phyloP scores from a whole-genome alignment of 2,888 invertebrate genomes.

The Hyles lineata region DNA sequence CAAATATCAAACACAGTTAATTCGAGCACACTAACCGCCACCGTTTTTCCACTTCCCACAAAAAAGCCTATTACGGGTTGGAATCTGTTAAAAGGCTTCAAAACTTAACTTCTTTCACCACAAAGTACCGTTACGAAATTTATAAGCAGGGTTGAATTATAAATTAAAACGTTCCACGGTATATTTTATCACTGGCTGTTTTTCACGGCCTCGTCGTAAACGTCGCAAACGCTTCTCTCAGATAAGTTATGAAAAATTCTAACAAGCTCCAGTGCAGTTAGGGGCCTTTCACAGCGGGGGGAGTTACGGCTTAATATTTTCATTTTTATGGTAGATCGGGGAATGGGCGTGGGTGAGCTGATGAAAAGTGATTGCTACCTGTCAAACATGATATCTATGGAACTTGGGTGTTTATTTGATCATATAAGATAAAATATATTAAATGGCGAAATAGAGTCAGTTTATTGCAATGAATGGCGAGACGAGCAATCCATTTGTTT shows the following conservation, averaged over 20 bases:
- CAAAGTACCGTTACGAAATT: conserved; percentile 15
- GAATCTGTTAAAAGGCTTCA: conserved; percentile 5
- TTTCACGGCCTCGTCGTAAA: conserved; percentile 27
- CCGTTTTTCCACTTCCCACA: neutral
- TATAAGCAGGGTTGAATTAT: conserved; percentile 27
- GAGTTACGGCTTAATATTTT: neutral
- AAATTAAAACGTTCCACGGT: conserved; percentile 26
- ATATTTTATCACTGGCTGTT: conserved; percentile 28
- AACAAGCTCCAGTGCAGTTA: neutral
- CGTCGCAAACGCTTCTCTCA: conserved; percentile 12
- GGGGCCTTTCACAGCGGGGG: neutral
- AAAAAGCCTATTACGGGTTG: neutral
- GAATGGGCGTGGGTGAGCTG: too few species aligned
- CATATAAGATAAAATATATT: too few species aligned
- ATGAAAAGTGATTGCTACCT: too few species aligned
- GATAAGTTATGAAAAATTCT: conserved; percentile 26
- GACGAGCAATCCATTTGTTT: too few species aligned
- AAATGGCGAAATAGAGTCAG: too few species aligned
- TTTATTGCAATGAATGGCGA: too few species aligned
- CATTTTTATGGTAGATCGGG: neutral
- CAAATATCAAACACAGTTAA: neutral
- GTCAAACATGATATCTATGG: too few species aligned
- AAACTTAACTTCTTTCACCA: conserved; percentile 7
- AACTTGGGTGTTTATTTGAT: too few species aligned
- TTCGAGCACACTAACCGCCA: neutral